A percentile compares a stretch with the other conserved stretches of the same genome.
phyloP scores from a whole-genome alignment of 2,888 invertebrate genomes.

The Catocala fraxini region DNA sequence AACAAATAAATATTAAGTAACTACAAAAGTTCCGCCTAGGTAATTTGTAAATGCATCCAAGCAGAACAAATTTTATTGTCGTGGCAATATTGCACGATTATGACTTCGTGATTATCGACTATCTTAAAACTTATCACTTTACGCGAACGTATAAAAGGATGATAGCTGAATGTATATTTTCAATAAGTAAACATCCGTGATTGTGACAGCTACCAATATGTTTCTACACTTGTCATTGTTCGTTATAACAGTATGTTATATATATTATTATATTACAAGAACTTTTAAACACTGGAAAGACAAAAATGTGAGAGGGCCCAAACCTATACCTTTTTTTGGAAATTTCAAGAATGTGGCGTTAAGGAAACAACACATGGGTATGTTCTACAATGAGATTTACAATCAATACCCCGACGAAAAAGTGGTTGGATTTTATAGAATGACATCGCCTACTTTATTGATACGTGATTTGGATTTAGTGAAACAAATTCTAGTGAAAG shows the following conservation, averaged over 20 bases:
- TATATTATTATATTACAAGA: constrained; percentile 41
- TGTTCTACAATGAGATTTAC: constrained; percentile 59
- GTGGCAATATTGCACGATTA: no score
- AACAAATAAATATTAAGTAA: no score
- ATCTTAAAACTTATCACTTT: neutral
- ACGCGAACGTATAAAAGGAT: neutral
- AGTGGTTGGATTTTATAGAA: constrained; percentile 64
- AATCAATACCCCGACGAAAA: constrained; percentile 64
- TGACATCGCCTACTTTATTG: constrained; percentile 60
- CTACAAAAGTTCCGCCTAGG: no score
- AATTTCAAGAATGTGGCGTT: constrained; percentile 52
- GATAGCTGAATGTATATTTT: neutral
- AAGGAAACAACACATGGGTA: constrained; percentile 50
- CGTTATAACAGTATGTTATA: constrained; percentile 8
- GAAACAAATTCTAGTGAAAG: constrained; percentile 66
- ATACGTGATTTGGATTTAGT: constrained; percentile 66
- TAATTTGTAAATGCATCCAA: no score
- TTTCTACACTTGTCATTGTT: constrained; percentile 18
- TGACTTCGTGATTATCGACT: no score
- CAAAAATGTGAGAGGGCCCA: constrained; percentile 61
- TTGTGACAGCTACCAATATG: constrained; percentile 24
- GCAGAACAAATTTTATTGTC: no score
- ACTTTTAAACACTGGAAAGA: constrained; percentile 43
- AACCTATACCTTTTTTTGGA: constrained; percentile 55
- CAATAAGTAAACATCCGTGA: neutral